Conservation (phyloP, 2,113 vertebrate species). For the Sakesphorus luctuosus region DNA sequence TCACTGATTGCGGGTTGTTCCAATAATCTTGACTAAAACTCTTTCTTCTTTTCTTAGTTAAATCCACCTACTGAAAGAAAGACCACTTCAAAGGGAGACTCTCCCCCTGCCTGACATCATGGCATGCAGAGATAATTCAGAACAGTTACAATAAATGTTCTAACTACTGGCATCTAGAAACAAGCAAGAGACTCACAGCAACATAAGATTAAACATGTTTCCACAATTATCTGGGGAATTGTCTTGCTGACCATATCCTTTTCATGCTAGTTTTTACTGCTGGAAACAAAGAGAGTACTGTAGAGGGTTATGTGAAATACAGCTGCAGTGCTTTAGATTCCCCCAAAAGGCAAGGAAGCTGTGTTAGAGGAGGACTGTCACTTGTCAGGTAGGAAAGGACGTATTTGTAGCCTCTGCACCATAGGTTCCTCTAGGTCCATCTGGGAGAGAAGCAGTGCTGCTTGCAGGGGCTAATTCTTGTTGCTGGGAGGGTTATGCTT, state of each 20-base stretch:
- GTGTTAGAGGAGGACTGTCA: background rate
- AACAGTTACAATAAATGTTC: slow-evolving; percentile 36
- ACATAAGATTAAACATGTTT: slow-evolving; percentile 38
- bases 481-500: background rate
- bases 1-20: background rate
- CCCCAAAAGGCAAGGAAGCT: background rate
- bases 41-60: background rate
- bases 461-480: background rate
- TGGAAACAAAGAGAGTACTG: background rate
- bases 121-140: slow-evolving; percentile 35
- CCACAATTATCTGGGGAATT: background rate
- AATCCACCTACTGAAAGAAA: slow-evolving; percentile 8
- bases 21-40: background rate
- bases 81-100: slow-evolving; percentile 20
- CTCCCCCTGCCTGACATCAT: background rate
- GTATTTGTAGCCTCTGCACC: background rate
- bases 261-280: background rate
- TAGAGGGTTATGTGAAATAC: background rate
- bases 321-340: background rate
- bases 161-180: slow-evolving; percentile 23
- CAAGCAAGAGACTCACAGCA: background rate
- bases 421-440: background rate
- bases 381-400: background rate
- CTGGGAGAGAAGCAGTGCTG: background rate
- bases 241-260: background rate